A percentile compares a stretch with the other conserved stretches of the same genome.
phyloP scores from a whole-genome alignment of 92 coral and sea anemone genomes.

The Epizoanthus ramosus region DNA sequence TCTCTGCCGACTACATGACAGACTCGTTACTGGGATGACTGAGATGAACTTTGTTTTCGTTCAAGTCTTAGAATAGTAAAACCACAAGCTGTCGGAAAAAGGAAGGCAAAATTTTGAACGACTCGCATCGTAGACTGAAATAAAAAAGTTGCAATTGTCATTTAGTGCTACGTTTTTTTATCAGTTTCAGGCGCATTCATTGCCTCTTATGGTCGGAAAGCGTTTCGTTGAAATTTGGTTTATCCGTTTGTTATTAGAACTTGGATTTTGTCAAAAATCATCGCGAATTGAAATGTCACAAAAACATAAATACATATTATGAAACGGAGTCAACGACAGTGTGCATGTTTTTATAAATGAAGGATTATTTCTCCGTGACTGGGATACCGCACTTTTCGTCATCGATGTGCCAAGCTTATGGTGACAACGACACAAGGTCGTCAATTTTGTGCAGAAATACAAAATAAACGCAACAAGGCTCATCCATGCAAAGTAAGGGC shows the following conservation, averaged over 20 bases:
- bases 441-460: too few relatives aligned
- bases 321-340: neutral
- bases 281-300: constrained; percentile 7
- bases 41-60: constrained; percentile 17
- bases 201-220: too few relatives aligned
- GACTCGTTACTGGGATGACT: constrained; percentile 3
- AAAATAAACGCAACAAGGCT: too few relatives aligned
- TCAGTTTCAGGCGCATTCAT: neutral
- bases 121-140: neutral
- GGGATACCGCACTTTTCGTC: constrained; percentile 9
- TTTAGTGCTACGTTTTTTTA: constrained; percentile 1
- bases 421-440: constrained; percentile 4
- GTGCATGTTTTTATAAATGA: constrained; percentile 7
- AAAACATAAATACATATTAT: constrained; percentile 6
- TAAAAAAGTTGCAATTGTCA: constrained; percentile 3
- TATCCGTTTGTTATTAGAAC: neutral
- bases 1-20: constrained; percentile 8
- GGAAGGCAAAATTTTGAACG: constrained; percentile 7
- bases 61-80: neutral
- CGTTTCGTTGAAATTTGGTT: constrained; percentile 9
- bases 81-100: constrained; percentile 7
- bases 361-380: constrained; percentile 7
- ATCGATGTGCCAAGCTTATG: neutral
- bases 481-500: too few relatives aligned
- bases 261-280: constrained; percentile 8